These are phyloP conservation scores for Zapornia atra DNA, from an alignment of 2,113 vertebrate genomes.

Conservation along the genomic window DNA sequence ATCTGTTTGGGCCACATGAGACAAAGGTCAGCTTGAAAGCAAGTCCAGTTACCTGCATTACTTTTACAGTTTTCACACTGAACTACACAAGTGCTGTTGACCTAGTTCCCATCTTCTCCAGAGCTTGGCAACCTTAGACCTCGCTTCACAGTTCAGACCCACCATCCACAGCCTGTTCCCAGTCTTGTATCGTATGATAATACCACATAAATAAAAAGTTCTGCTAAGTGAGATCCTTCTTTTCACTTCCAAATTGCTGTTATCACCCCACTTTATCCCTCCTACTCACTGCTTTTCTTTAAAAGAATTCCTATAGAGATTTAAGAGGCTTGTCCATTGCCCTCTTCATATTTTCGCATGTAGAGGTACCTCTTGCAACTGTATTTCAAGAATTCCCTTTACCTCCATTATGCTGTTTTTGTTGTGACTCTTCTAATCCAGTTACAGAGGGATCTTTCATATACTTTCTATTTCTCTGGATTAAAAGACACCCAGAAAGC, in stretches of 20 bases:
- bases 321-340: neutral
- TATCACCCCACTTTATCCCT: neutral
- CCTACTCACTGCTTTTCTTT: neutral
- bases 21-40: neutral
- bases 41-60: neutral
- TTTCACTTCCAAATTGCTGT: neutral
- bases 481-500: neutral
- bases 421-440: neutral
- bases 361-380: neutral
- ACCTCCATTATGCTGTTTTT: neutral
- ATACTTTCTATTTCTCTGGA: neutral
- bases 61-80: neutral
- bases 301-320: neutral
- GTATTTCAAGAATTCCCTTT: neutral
- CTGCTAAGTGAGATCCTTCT: neutral
- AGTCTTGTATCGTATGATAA: neutral
- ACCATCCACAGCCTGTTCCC: neutral
- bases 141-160: neutral
- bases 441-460: neutral
- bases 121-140: neutral
- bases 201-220: neutral
- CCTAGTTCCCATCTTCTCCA: neutral
- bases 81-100: neutral
- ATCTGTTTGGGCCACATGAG: neutral
- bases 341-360: neutral